Base-by-base conservation (phyloP, 2,888 invertebrate species). In the Dolichomitus sp. region DNA sequence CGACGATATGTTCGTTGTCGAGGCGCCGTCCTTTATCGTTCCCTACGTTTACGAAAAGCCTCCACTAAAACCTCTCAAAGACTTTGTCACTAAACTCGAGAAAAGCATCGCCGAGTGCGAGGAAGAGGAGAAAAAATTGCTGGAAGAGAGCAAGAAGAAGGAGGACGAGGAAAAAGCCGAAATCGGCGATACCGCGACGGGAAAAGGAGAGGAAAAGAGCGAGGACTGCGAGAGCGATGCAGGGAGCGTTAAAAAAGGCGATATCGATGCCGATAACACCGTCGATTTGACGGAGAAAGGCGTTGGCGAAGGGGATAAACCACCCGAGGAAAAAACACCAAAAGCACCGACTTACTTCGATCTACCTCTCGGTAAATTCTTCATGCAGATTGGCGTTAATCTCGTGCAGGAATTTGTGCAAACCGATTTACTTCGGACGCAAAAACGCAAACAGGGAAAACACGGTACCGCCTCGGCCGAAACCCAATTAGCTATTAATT, bases 31-130 rank as follows among this genome's bases (percentile, higher is more conserved):
- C 27, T 98, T 98, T 91, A 98, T 98, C 91, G 98, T 98, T 87
- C 98, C 98, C 63, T 98, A 98, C 92, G 97, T 98, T 27, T 98
- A 98, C 94, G 98, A 98, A 92, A 98, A 98, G 92, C 97, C 98
- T 11, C 97, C 98, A 0, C 93, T 96, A 5, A 96, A 97, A 89
- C 96, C 97, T 78, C 95, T 98, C 84, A 96, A 96, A 91, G 96
- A 97, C 85, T 96, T 96, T 91, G 95, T 97, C 40, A 94, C 94
- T 45, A 95, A 95, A 88, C 94, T 97, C 84, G 96, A 95, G 48
- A 95, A 95, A 84, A 95, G 96, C 89, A 94, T 97, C 57, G 95
- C 96, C 86, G 95, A 96, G 84, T 94, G 95, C 81, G 95, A 95
- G 86, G 95, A 95, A 78, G 95, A 95, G 87, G 94, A 95, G 85